Base-by-base conservation (phyloP, 2,113 vertebrate genomes). In the Petromus typicus region DNA sequence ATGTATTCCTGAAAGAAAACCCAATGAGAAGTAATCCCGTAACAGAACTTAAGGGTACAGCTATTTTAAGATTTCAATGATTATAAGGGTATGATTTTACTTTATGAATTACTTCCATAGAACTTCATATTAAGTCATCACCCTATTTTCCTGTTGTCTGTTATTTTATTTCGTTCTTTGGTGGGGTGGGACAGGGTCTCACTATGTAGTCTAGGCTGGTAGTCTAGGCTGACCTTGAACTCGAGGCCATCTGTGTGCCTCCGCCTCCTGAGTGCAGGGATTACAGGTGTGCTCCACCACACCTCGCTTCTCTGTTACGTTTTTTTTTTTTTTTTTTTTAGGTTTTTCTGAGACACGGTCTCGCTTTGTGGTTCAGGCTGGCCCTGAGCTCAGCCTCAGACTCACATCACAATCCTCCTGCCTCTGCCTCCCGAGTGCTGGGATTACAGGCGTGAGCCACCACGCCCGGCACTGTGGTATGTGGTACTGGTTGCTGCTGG, bases 1-100 rank as follows among this genome's bases (percentile, higher is more conserved):
- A n/a, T 5, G 34, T 84, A 61, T 30, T 48, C 40, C 45, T 81
- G 64, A 86, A 93, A 85, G n/a, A 82, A 86, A 93, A 67, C 14
- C 32, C 75, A n/a, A 16, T 37, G 40, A 75, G 57, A 57, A 71
- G 27, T 86, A 76, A 90, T 90, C 22, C 25, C 6, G 3, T n/a
- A n/a, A 51, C 0, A 43, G 45, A 73, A 51, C 10, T n/a, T 89
- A 73, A 75, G 32, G n/a, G 86, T 11, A 67, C 0, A 43, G 45
- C 51, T 87, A 79, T 57, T 96, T 84, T 67, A 73, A 86, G 30
- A 59, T 34, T 78, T 71, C 66, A 90, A 9, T 54, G 78, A 76
- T 34, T 32, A 87, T 67, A 95, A 89, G 57, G 30, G 1, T 63
- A 56, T n/a, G 23, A 79, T 91, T 87, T 93, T 78, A 95, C 32